Base-by-base conservation (phyloP, 2,888 invertebrate genomes). In the Papilio elwesi region DNA sequence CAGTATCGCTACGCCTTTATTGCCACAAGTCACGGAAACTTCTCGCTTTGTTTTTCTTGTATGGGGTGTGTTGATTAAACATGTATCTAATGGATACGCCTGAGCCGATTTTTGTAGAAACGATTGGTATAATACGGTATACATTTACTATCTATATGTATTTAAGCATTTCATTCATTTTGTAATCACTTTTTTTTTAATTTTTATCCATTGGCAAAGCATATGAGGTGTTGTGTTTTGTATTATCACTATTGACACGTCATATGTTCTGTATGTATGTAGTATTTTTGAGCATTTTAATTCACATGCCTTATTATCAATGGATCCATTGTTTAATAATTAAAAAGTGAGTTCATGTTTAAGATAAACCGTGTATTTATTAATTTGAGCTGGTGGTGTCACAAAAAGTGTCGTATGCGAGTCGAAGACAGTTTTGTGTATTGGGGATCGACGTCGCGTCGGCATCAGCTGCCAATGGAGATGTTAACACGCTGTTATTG, bases 401-500 rank as follows among this genome's bases (percentile, higher is more conserved):
- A 53, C 55, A 72, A 72, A 72, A 72, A 68, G 38, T 48, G 53
- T 55, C 13, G 63, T 10, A 38, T 48, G 47, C 55, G 68, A 72
- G 68, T 63, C 53, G 55, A 36, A 53, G 43, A 48, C 10, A 26
- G 36, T 68, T 68, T 68, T 49, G 48, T 72, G 68, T 49, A 53
- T 16, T 49, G 13, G 63, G 72, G 68, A 53, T 47, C 26, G 57
- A 67, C 78, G 70, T 48, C 7, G 55, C 66, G 67, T 48, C 52
- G 64, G 87, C 80, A 88, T 85, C 91, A 92, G 91, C 87, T 92
- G 92, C 77, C 79, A 79, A 82, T 81, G 76, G 81, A 84, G 83
- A 85, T 83, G 86, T 90, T 89, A 86, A 85, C 90, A 86, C 85
- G 80, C 86, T 79, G 84, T 89, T 89, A 89, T 82, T 81, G 80